These are phyloP conservation scores for Quadroppia sp. DNA, from an alignment of 2,888 invertebrate genomes.

Conservation along the genomic window DNA sequence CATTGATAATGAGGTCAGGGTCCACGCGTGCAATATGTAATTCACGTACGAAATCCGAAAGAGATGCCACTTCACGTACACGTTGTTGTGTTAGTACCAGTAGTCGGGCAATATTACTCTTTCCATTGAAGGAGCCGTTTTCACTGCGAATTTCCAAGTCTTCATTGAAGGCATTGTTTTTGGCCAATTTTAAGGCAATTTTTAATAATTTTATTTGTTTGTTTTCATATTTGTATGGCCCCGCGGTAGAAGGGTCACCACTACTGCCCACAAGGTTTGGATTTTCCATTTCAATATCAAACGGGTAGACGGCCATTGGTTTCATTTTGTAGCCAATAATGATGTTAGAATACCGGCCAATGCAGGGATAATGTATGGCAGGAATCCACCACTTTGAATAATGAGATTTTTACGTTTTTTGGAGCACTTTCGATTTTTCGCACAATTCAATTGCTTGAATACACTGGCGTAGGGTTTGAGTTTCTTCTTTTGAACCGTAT, in stretches of 20 bases:
- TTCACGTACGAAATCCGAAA: background rate
- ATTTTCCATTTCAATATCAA: background rate
- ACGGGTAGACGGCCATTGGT: background rate
- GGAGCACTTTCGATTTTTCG: background rate
- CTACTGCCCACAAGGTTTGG: background rate
- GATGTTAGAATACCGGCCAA: background rate
- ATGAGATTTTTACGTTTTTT: background rate
- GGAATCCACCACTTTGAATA: background rate
- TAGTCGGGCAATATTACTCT: background rate
- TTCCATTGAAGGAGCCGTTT: background rate
- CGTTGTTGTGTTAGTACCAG: background rate
- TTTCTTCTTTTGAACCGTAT: background rate
- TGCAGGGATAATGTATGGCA: slow-evolving; percentile 4
- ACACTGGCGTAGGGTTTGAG: background rate
- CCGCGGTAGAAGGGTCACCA: background rate
- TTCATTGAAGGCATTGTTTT: background rate
- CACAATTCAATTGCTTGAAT: background rate
- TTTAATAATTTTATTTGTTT: background rate
- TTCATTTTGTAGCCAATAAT: background rate
- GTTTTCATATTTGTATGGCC: background rate
- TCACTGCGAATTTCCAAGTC: background rate
- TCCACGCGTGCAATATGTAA: background rate
- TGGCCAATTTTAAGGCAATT: background rate
- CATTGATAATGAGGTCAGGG: background rate
- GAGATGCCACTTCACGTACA: background rate